A percentile compares a stretch with the other conserved stretches of the same genome.
These are phyloP conservation scores for Hydroisotoma schaefferi DNA, from an alignment of 2,888 invertebrate species.

Conservation along the genomic window DNA sequence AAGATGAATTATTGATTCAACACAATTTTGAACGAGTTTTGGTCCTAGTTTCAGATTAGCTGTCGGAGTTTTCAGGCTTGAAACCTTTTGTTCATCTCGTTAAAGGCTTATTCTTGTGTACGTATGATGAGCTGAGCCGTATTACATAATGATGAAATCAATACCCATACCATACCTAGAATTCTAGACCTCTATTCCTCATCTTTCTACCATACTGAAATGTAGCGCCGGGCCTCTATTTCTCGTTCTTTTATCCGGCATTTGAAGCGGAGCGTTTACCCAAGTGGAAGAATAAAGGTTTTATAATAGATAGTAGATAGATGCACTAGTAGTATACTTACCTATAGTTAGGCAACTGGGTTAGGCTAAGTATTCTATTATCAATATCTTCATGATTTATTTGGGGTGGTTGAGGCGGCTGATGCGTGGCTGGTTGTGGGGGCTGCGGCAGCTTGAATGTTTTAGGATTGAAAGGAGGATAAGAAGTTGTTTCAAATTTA, in stretches of 20 bases:
- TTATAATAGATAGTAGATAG: not conserved
- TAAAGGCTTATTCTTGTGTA: too few relatives aligned
- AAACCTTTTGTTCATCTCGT: not conserved
- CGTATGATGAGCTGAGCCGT: too few relatives aligned
- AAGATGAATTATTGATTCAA: conserved; percentile 17
- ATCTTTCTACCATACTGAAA: not conserved
- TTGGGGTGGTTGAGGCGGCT: conserved; percentile 36
- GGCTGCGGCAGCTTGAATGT: conserved; percentile 42
- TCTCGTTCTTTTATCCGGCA: not conserved
- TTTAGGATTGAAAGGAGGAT: conserved; percentile 47
- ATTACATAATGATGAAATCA: conserved; percentile 5
- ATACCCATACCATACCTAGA: not conserved
- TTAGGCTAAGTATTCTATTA: conserved; percentile 76
- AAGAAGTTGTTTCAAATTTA: conserved; percentile 43
- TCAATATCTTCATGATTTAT: conserved; percentile 61
- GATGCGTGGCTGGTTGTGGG: conserved; percentile 22
- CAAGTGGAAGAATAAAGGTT: conserved; percentile 4
- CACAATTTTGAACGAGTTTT: conserved; percentile 12
- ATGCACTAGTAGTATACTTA: conserved; percentile 40
- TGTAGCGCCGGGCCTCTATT: not conserved
- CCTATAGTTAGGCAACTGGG: conserved; percentile 60
- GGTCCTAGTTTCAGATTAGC: conserved; percentile 1
- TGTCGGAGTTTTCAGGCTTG: not conserved
- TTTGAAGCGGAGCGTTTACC: conserved; percentile 5
- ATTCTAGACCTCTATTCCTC: not conserved